Base-by-base conservation (phyloP, 2,888 invertebrate species). In the Dasypogon diadema region DNA sequence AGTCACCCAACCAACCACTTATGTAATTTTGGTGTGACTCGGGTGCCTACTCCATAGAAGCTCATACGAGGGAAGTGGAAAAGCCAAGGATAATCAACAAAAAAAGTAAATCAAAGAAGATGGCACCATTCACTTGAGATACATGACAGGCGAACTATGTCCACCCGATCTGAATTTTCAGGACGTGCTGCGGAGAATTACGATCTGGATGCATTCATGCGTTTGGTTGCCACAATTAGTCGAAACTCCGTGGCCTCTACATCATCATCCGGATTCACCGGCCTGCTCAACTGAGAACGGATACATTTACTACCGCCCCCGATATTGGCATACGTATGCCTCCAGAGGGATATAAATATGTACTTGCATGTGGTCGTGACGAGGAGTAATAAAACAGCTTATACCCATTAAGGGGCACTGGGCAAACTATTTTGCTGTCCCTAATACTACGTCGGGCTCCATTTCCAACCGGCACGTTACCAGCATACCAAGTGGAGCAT, bases 161-260 rank as follows among this genome's bases (percentile, higher is more conserved):
- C 8, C 48, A 26, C 65, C 48, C 14, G 46, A 46, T 65, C 24
- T 46, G 48, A 48, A 48, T 46, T 18, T 26, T 24, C 18, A 24
- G 48, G 48, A 68, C 24, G 46, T 48, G 48, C 48, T 46, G 21
- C 14, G 24, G 46, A 68, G 26, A 70, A 70, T 65, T 65, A 65
- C 65, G 65, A 46, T 65, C 46, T 46, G 54, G 30, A 56, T 73
- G 73, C 73, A 73, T 56, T 56, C 73, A 73, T 56, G 73, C 42
- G 73, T 73, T 73, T 73, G 56, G 56, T 56, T 56, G 56, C 56
- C 73, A 56, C 73, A 73, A 73, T 73, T 73, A 73, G 73, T 56
- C 37, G 26, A 56, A 56, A 73, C 18, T 42, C 24, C 22, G 56
- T 55, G 70, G 70, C 70, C 70, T 70, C 51, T 14, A n/a, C n/a